These are phyloP conservation scores for Enoplolaimus lenunculus DNA, from an alignment of 2,888 invertebrate genomes.

Conservation along the genomic window DNA sequence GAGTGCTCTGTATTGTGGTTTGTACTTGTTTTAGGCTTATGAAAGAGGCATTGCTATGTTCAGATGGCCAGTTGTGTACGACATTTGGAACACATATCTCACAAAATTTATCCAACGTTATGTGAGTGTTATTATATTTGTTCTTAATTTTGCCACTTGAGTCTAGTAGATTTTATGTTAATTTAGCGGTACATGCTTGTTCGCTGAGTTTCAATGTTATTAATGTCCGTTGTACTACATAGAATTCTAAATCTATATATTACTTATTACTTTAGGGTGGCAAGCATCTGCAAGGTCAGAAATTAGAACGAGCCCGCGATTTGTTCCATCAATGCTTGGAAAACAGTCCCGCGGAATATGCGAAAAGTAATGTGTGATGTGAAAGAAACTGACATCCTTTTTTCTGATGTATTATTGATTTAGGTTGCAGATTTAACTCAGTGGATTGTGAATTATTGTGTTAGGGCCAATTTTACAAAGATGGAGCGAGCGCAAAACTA, in stretches of 20 bases:
- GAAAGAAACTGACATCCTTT: too few species aligned
- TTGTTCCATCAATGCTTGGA: conserved; percentile 97
- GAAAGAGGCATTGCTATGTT: conserved; percentile 95
- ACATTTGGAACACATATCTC: conserved; percentile 97
- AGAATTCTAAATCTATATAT: too few species aligned
- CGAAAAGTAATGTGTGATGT: conserved; percentile 67
- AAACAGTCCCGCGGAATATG: conserved; percentile 83
- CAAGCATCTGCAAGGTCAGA: conserved; percentile 45
- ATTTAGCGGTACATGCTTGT: too few species aligned
- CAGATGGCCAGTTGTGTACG: conserved; percentile 98
- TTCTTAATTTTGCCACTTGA: neutral
- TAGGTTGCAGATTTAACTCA: too few species aligned
- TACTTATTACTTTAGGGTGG: conserved; percentile 51
- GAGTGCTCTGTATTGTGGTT: too few species aligned
- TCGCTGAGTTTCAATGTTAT: too few species aligned
- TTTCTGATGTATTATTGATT: too few species aligned
- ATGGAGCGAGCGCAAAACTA: too few species aligned
- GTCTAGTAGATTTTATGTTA: too few species aligned
- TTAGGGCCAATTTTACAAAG: too few species aligned
- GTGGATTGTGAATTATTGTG: too few species aligned
- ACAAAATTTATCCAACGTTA: conserved; percentile 90
- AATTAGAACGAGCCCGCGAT: conserved; percentile 88
- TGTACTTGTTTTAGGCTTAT: conserved; percentile 68
- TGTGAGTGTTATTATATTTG: conserved; percentile 44
- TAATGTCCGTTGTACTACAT: too few species aligned